These are phyloP conservation scores for human DNA, from an alignment of 2,113 vertebrate genomes.

Conservation along the genomic window DNA sequence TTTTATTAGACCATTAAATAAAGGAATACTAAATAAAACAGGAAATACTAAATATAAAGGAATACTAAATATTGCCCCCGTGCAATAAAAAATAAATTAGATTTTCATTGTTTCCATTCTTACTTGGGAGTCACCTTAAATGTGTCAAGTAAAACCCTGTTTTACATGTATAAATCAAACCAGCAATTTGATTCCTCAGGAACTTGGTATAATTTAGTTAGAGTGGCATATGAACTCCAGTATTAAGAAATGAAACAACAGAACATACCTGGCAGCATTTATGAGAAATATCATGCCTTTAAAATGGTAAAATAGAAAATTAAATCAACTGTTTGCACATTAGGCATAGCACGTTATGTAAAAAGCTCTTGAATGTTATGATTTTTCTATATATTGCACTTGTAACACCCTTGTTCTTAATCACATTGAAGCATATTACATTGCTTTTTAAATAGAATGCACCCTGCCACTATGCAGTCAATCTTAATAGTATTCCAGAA, in stretches of 20 bases:
- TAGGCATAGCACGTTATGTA: constrained; percentile 46
- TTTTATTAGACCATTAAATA: constrained; percentile 50
- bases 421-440: constrained; percentile 51
- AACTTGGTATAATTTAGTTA: constrained; percentile 59
- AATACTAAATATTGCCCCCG: background rate
- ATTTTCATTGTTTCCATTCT: constrained; percentile 51
- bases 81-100: background rate
- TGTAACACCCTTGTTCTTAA: constrained; percentile 59
- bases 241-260: constrained; percentile 63
- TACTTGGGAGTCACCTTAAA: constrained; percentile 54
- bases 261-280: constrained; percentile 36
- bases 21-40: background rate
- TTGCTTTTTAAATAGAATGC: constrained; percentile 65
- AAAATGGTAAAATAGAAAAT: constrained; percentile 58
- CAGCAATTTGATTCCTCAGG: constrained; percentile 28
- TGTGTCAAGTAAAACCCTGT: background rate
- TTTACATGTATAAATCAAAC: constrained; percentile 50
- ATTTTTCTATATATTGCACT: constrained; percentile 53
- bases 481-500: constrained; percentile 65
- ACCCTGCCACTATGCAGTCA: constrained; percentile 39
- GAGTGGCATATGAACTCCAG: background rate
- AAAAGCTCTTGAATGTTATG: constrained; percentile 48
- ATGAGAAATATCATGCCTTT: constrained; percentile 56
- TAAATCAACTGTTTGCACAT: constrained; percentile 59
- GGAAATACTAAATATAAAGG: background rate